phyloP scores from a whole-genome alignment of 2,113 vertebrate genomes.

The Setophaga kirtlandii region DNA sequence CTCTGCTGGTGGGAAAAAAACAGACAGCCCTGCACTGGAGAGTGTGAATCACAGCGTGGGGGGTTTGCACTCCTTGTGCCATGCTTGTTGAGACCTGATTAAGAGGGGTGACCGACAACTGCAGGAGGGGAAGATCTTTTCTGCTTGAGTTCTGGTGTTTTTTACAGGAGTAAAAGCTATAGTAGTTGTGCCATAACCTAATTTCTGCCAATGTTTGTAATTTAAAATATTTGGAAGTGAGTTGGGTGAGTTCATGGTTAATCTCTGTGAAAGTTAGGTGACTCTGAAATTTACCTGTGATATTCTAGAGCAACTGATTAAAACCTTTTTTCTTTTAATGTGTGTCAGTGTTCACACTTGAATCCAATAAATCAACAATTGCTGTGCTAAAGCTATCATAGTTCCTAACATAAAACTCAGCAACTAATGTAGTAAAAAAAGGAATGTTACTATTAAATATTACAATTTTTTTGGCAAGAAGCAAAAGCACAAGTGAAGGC shows the following conservation, averaged over 20 bases:
- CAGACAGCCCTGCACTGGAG: slow-evolving; percentile 19
- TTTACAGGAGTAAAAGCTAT: neutral
- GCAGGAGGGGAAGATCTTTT: slow-evolving; percentile 29
- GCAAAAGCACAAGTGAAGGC: neutral
- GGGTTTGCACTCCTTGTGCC: slow-evolving; percentile 9
- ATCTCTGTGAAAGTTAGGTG: neutral
- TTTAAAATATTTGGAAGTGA: neutral
- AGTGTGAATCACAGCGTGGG: slow-evolving; percentile 29
- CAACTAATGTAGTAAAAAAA: neutral
- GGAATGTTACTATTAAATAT: neutral
- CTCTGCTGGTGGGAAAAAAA: slow-evolving; percentile 42
- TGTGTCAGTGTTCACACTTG: neutral
- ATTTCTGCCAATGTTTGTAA: neutral
- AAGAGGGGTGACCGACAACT: neutral
- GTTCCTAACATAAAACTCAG: neutral
- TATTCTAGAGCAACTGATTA: neutral
- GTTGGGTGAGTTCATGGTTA: neutral
- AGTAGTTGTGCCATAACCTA: neutral
- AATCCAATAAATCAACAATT: slow-evolving; percentile 3
- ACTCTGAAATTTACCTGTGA: neutral
- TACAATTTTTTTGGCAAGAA: neutral
- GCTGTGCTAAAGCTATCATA: neutral
- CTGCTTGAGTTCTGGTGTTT: neutral
- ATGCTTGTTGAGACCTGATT: neutral
- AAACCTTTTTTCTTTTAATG: neutral